Conservation (phyloP, 2,797 vertebrate genomes). For the Chloroceryle amazona region DNA sequence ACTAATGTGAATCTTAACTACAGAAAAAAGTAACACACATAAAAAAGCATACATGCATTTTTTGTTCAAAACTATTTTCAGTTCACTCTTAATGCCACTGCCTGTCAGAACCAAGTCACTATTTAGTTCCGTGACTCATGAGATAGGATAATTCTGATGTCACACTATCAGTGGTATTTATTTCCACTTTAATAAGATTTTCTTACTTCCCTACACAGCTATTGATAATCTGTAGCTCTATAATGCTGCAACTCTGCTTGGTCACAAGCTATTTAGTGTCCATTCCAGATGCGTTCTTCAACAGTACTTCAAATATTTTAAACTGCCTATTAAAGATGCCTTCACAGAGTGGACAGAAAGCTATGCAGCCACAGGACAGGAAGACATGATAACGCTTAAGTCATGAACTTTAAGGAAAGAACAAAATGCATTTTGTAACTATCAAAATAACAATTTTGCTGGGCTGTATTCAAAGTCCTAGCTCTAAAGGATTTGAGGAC, state of each 20-base stretch:
- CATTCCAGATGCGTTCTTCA: background rate
- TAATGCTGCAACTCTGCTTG: background rate
- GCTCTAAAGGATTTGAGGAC: background rate
- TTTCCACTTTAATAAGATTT: background rate
- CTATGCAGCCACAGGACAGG: background rate
- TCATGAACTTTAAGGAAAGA: background rate
- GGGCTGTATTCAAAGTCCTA: background rate
- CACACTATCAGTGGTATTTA: accelerated
- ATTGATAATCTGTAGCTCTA: background rate
- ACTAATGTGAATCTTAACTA: background rate
- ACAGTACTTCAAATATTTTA: background rate
- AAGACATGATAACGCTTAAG: background rate
- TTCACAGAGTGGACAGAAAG: background rate
- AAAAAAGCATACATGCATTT: accelerated
- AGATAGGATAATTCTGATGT: background rate
- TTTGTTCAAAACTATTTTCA: background rate
- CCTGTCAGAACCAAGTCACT: background rate
- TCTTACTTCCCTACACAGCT: background rate
- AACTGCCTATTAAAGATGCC: background rate
- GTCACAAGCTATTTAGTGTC: background rate
- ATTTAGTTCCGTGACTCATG: background rate
- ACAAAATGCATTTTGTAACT: background rate
- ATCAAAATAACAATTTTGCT: background rate
- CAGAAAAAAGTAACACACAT: background rate
- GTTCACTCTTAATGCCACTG: background rate